Conservation (phyloP, 2,113 vertebrate genomes). For the Eptesicus fuscus region DNA sequence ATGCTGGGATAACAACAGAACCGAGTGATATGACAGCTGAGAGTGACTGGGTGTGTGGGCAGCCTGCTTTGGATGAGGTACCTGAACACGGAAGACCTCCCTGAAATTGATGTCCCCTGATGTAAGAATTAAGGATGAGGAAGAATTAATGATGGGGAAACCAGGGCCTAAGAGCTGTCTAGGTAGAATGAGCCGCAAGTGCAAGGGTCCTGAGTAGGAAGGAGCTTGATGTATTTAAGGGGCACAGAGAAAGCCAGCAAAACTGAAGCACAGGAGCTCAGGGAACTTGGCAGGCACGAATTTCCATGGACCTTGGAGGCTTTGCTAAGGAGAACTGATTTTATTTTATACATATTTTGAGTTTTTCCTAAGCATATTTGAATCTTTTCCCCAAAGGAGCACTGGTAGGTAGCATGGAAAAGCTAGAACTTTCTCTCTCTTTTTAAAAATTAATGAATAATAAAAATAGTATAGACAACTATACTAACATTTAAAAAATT, state of each 20-base stretch:
- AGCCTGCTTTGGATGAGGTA: neutral
- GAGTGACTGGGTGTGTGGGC: too few relatives aligned
- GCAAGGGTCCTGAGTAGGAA: neutral
- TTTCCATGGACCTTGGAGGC: neutral
- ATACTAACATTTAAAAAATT: neutral
- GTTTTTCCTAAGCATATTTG: conserved; percentile 10
- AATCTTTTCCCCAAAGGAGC: neutral
- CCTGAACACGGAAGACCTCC: neutral
- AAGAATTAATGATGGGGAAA: neutral
- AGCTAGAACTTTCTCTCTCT: neutral
- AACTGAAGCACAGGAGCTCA: neutral
- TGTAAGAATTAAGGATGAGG: neutral
- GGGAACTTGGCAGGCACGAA: neutral
- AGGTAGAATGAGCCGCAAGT: neutral
- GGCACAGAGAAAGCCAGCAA: neutral
- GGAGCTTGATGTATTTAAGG: neutral
- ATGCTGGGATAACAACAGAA: neutral
- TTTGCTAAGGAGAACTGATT: neutral
- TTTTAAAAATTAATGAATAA: neutral
- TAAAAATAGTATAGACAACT: neutral
- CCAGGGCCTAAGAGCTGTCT: neutral
- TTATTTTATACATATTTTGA: neutral
- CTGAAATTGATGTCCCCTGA: neutral
- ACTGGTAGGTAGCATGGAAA: neutral
- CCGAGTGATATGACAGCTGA: neutral